Evolutionary conservation across 30 jellyfish, hydroid and myxozoan genomes (phyloP), one percentile per base, ranked within the genome.

Genomic region (Haliclystus octoradiatus): DNA sequence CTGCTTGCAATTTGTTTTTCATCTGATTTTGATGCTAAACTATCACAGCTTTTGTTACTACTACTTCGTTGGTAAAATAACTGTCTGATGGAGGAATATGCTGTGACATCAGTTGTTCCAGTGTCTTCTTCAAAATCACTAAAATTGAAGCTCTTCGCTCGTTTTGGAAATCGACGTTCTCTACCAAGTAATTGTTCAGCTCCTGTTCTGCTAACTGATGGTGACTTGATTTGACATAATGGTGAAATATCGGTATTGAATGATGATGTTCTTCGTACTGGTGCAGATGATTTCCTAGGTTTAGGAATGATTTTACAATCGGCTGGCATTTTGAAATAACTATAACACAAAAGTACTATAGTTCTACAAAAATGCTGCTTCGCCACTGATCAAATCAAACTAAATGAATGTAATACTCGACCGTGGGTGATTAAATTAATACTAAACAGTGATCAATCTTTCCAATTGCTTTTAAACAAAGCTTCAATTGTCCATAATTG

Each of bases 71-170:
- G 57, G 57, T 40, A 40, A 19, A 40, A 40, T 19, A 40, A 19
- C 57, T 40, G 57, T 40, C 57, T 40, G 57, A 40, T 40, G 57
- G 57, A 40, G 19, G 57, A 40, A 40, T 40, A 40, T 19, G 57
- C 57, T 5, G 57, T 40, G 14, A 40, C 57, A 40, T 40, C 57
- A 5, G 57, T 40, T 40, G 57, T 40, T 19, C 14, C 57, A 5
- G 9, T 19, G 57, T 40, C 57, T 9, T 9, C 14, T 40, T 40
- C 19, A 5, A 40, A 40, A 40, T 40, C 57, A 40, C 57, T 40
- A 19, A 40, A 40, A 19, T 40, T 40, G 57, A 40, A 40, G 57
- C 57, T 40, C 19, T 40, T 40, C 19, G 57, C 57, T 40, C 57
- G 9, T 9, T 5, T 19, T 40, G 57, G 57, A 40, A 19, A 9